Evolutionary conservation across 2,797 vertebrate genomes (phyloP), one percentile per base, ranked within the genome.

Genomic region (Oreortyx pictus): DNA sequence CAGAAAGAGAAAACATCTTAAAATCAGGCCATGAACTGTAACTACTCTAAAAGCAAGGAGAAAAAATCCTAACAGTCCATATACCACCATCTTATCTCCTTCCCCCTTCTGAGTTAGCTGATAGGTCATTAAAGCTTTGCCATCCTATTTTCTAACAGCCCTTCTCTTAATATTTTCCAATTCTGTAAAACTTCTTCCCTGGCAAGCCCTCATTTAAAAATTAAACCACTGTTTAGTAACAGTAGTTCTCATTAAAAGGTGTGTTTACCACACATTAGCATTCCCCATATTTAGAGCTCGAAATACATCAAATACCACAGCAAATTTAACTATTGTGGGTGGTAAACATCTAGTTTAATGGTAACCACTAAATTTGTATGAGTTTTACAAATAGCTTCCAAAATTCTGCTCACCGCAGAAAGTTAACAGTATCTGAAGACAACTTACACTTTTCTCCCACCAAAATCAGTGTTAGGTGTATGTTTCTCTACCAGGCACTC

Each of bases 221-320:
- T 25, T 65, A 94, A 90, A 85, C 47, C 19, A 47, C 44, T 49
- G 23, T 89, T 94, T 68, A 92, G 82, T 73, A 83, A 87, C 62
- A 93, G 66, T 37, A 65, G 79, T 56, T 82, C 84, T 93, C 93
- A 89, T 81, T 89, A 87, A 89, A 94, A 95, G 93, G 90, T 92
- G 70, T 66, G 61, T 80, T 92, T 90, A 90, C 78, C 71, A 94
- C 65, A 72, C 37, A 68, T 88, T 56, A 82, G 72, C 82, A 82
- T 46, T 78, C 61, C 62, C 76, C 89, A 57, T 78, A 83, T 91
- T 95, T 94, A 93, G 84, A 68, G 39, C 39, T 46, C 41, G 59
- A 93, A 86, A 89, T 62, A 82, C 8, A 5, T 66, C 46, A 62
- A 93, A 91, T 66, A 83, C 35, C 65, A 67, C 35, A 88, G 80